Evolutionary conservation across 2,113 vertebrate species (phyloP), one percentile per base, ranked within the genome.

Genomic region (Lontra canadensis): DNA sequence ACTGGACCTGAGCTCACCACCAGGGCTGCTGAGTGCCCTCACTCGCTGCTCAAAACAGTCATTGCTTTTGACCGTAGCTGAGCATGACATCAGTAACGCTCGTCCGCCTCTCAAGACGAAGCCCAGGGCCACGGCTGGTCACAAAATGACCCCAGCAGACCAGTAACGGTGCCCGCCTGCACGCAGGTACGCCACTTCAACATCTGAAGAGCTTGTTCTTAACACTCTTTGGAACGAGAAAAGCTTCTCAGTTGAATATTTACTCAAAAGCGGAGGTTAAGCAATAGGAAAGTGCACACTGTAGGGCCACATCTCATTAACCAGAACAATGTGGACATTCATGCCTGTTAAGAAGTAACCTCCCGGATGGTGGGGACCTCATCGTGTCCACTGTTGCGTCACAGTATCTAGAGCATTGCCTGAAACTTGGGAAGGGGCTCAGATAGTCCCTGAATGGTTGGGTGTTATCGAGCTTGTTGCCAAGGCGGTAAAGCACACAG

Each of bases 11-110:
- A 18, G 31, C 23, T 39, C 61, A 31, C 42, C 34, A 0, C 18
- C 2, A 1, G 36, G 15, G 36, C 8, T 42, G 6, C 4, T 10
- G 8, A 4, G 14, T 34, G 15, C 15, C 34, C 4, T 3, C 23
- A 2, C 15, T 59, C 29, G 36, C 20, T 69, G 36, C 36, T 23
- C 2, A 17, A 4, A 81, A 31, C 11, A 18, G 12, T 49, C 21
- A 31, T 18, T 61, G 47, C 25, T 61, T 73, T 61, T 12, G 21
- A 61, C 20, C 34, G 49, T 88, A 25, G 17, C 7, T 81, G 17
- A 47, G 31, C 31, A 8, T 17, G 42, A 44, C 20, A 2, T 69
- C 39, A 31, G 31, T 23, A 8, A 81, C 31, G 31, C 44, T 39
- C 25, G 25, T 39, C 23, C 1, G 29, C 17, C 21, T 20, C 74